Evolutionary conservation across 2,888 invertebrate genomes (phyloP).

Genomic region (Poecilobothrus nobilitatus): DNA sequence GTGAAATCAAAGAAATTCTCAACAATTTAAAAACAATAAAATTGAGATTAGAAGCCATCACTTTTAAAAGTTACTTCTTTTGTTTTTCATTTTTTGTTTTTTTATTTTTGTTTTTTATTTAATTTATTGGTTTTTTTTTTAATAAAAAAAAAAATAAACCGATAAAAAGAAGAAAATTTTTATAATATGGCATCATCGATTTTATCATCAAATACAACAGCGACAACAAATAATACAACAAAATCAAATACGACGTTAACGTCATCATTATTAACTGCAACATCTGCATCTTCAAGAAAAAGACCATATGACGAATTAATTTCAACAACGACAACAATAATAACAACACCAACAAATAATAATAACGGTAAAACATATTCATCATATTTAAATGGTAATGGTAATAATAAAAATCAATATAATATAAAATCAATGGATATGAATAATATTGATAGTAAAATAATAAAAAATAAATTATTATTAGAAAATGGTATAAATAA

Average conservation of each 20-base stretch:
- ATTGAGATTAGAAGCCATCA: too few species aligned
- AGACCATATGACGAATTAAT: background rate
- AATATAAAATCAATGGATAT: constrained; percentile 2
- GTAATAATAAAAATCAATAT: background rate
- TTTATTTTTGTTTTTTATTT: too few species aligned
- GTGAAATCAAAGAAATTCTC: too few species aligned
- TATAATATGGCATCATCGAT: constrained; percentile 40
- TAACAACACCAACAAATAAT: too few species aligned
- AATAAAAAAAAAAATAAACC: too few species aligned
- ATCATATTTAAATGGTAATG: background rate
- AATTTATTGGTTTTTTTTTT: too few species aligned
- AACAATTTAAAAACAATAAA: too few species aligned
- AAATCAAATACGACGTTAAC: background rate
- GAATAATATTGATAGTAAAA: background rate
- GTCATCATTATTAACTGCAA: background rate
- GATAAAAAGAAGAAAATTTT: constrained; percentile 9
- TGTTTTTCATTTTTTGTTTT: too few species aligned
- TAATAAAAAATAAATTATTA: too few species aligned
- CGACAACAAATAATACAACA: constrained; percentile 28
- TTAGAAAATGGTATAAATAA: background rate
- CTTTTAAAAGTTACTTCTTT: too few species aligned
- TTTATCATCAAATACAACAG: constrained; percentile 37
- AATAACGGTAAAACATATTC: background rate
- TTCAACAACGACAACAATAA: background rate
- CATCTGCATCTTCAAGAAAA: background rate